A percentile compares a stretch with the other conserved stretches of the same genome.
Conservation (phyloP, 2,888 invertebrate species). For the Aphidoletes aphidimyza region DNA sequence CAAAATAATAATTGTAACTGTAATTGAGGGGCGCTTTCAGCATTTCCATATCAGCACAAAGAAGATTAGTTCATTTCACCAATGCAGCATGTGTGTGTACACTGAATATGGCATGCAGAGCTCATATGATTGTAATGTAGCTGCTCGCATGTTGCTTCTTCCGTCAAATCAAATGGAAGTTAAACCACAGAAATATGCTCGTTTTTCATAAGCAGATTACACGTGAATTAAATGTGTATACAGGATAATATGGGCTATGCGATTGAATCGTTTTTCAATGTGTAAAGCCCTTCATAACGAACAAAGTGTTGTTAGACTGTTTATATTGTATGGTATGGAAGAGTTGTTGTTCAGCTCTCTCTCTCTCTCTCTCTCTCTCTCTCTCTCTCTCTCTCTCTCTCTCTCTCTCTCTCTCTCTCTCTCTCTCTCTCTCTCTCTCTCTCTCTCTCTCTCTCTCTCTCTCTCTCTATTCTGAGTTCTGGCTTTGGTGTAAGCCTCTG, state of each 20-base stretch:
- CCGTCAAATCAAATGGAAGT: neutral
- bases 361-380: no score
- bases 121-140: neutral
- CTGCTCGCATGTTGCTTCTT: neutral
- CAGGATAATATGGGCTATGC: slow-evolving; percentile 37
- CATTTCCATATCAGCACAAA: neutral
- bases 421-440: no score
- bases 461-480: no score
- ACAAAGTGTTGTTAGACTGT: neutral
- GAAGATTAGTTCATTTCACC: neutral
- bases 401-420: no score
- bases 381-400: no score
- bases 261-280: slow-evolving; percentile 45
- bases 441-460: no score
- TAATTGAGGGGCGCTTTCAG: neutral
- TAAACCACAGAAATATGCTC: slow-evolving; percentile 37
- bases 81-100: neutral
- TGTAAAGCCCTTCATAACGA: neutral
- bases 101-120: neutral
- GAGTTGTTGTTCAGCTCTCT: no score
- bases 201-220: slow-evolving; percentile 48
- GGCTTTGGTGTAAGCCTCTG: neutral
- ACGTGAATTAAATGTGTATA: slow-evolving; percentile 18
- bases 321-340: neutral
- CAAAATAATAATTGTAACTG: slow-evolving; percentile 13